Base-by-base conservation (phyloP, 2,113 vertebrate genomes). In the Laticauda laticaudata region DNA sequence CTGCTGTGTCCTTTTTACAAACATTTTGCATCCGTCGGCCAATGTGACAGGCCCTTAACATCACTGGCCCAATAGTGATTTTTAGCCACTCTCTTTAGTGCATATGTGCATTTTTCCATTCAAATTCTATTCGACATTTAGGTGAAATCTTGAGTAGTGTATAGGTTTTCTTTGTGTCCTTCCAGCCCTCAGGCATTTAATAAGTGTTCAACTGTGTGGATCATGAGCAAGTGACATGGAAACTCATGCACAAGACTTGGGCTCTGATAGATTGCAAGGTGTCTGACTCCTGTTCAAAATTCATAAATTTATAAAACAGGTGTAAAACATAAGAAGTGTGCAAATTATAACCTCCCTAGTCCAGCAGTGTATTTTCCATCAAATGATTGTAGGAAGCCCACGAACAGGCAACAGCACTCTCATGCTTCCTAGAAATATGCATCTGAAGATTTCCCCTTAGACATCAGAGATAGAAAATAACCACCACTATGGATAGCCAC, bases 181-280 rank as follows among this genome's bases (percentile, higher is more conserved):
- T 54, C 6, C 53, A 57, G 29, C 51, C 81, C 81, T 92, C 93
- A 69, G 91, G 91, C 90, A 43, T 95, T 94, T 75, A 75, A 75
- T 39, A 34, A 18, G 64, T 75, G 34, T 95, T 93, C 96, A 97
- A 94, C 94, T 96, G 93, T 93, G 94, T 90, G 94, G 90, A 94
- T 92, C 96, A 92, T 94, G 95, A 95, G 96, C 95, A 95, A 8
- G 54, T 91, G 91, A 94, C 85, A 93, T 94, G 92, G 95, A 95
- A 95, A 94, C 95, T 96, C 96, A 96, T 92, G 94, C 94, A 93
- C 94, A 96, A 92, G 96, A 92, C 96, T 95, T 96, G 87, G 34
- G 34, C 34, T 39, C 34, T 39, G 34, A 39, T 39, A 39, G 34
- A 39, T 39, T 39, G 34, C 34, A 39, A 39, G 34, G 34, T 39